Evolutionary conservation across 2,888 invertebrate genomes (phyloP), one percentile per base, ranked within the genome.

Genomic region (Lasioglossum malachurum): DNA sequence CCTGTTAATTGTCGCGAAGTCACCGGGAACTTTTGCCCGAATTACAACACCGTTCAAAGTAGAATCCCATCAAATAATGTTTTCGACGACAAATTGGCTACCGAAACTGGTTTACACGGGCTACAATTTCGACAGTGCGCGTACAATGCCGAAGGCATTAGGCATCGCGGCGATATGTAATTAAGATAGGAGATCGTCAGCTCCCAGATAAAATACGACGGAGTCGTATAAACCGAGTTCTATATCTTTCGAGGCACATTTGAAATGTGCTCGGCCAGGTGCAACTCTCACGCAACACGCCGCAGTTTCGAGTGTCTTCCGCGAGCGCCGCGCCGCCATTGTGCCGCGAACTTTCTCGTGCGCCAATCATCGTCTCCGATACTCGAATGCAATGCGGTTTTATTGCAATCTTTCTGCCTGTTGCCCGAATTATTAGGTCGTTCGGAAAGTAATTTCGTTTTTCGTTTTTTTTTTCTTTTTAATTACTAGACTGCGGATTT

Each of bases 121-220:
- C 0, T 16, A 64, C 16, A 64, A 64, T 64, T 64, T 64, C 60
- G 60, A 27, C 60, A n/a, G 14, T 2, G 23, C 49, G 2, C 23
- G 2, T 16, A 64, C 16, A 31, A 64, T 64, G 27, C 60, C 27
- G 16, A 64, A 31, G n/a, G n/a, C 60, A 53, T 53, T 53, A 53
- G 53, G 60, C 60, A 64, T 64, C 60, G 60, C 19, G 31, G 64
- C 85, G 91, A 90, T 91, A 89, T 82, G 90, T 87, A 91, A 91
- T 91, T 91, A 91, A 91, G 91, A 91, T 91, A 91, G 82, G 80
- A 72, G 73, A 85, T 87, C 87, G 82, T 87, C 88, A 88, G 83
- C 78, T 72, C 78, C 75, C 76, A 84, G 91, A 91, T 89, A 91
- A 91, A 91, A 75, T 80, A 76, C 78, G 77, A 1, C 75, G 71